A percentile compares a stretch with the other conserved stretches of the same genome.
Conservation (phyloP, 1,140 invertebrate genomes). For the Lepidurus apus region DNA sequence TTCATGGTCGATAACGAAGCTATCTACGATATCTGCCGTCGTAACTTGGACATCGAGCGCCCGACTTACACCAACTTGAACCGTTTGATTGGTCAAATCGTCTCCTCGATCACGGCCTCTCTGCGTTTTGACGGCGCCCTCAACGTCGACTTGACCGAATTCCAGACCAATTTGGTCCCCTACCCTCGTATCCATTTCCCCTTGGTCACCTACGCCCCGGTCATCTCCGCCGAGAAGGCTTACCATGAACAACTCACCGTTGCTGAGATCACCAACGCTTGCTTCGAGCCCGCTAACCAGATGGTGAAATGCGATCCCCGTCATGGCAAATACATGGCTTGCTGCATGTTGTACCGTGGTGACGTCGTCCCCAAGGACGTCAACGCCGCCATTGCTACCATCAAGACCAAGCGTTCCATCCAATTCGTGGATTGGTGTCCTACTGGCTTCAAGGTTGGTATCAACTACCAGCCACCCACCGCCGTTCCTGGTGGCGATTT, state of each 20-base stretch:
- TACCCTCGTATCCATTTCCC: conserved; percentile 80
- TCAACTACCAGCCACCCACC: conserved; percentile 53
- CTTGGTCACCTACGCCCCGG: conserved; percentile 75
- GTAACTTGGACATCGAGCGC: conserved; percentile 79
- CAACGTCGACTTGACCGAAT: conserved; percentile 83
- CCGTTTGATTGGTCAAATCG: conserved; percentile 75
- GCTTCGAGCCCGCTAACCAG: conserved; percentile 82
- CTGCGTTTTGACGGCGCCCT: conserved; percentile 81
- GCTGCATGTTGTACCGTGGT: conserved; percentile 69
- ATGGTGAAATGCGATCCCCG: conserved; percentile 90
- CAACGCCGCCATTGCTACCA: conserved; percentile 74
- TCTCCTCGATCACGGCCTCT: conserved; percentile 81
- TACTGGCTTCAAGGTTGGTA: conserved; percentile 67
- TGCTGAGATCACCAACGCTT: conserved; percentile 83
- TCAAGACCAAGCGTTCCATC: conserved; percentile 76
- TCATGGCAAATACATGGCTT: conserved; percentile 86
- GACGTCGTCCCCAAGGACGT: conserved; percentile 74
- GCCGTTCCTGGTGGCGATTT: conserved; percentile 57
- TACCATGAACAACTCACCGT: conserved; percentile 75
- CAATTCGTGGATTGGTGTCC: conserved; percentile 90
- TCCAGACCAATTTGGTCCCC: conserved; percentile 77
- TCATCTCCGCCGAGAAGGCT: conserved; percentile 79
- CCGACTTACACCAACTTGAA: conserved; percentile 76
- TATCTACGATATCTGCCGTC: conserved; percentile 85
- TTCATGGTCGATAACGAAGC: conserved; percentile 73